Evolutionary conservation across 1,140 invertebrate genomes (phyloP).

Genomic region (Luehdorfia chinensis): DNA sequence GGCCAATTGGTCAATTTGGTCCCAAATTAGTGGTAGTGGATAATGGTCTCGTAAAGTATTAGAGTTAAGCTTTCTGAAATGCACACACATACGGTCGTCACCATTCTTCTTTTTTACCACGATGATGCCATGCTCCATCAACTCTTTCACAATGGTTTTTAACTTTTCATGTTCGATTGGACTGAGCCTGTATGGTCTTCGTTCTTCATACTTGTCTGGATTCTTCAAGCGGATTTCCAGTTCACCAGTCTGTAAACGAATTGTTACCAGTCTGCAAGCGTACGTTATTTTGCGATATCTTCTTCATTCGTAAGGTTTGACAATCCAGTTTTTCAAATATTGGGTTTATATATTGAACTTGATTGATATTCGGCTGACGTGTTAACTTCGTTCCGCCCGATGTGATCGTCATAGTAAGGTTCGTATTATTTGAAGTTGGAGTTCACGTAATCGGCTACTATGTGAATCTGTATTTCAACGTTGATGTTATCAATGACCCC

Average conservation of each 20-base stretch:
- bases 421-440: slow-evolving; percentile 1
- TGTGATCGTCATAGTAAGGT: slow-evolving; percentile 5
- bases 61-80: no score
- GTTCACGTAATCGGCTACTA: slow-evolving; percentile 16
- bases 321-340: no score
- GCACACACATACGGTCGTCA: slow-evolving; percentile 4
- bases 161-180: slow-evolving; percentile 24
- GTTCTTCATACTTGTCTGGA: no score
- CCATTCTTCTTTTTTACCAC: background rate
- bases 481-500: slow-evolving; percentile 6
- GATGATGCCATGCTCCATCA: no score
- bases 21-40: slow-evolving; percentile 19
- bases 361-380: no score
- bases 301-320: background rate
- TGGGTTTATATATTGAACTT: no score
- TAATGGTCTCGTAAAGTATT: no score
- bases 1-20: slow-evolving; percentile 23
- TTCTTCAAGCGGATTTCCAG: no score
- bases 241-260: slow-evolving; percentile 21
- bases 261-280: slow-evolving; percentile 3
- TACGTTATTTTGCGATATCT: background rate
- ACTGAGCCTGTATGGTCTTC: slow-evolving; percentile 30
- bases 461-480: no score
- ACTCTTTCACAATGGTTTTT: slow-evolving; percentile 23
- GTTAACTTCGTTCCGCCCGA: background rate